Conservation (phyloP, 2,113 vertebrate species). For the Phalacrocorax aristotelis region DNA sequence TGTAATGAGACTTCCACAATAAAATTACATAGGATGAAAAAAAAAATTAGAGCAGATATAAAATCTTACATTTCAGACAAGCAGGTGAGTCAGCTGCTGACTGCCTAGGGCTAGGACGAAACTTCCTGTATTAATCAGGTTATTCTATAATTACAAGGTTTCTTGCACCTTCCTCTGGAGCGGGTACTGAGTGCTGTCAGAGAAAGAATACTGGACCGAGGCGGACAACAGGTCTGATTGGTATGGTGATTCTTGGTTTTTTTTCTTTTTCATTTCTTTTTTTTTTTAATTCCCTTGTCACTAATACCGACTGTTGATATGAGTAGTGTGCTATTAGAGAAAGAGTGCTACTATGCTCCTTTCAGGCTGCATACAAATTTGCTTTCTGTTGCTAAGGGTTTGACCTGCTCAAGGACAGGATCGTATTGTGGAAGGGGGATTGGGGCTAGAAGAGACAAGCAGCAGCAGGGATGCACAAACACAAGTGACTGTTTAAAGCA, state of each 20-base stretch:
- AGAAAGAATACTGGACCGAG: slow-evolving; percentile 33
- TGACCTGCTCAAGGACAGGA: slow-evolving; percentile 49
- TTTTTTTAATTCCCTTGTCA: not conserved
- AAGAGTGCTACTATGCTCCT: not conserved
- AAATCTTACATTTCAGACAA: slow-evolving; percentile 49
- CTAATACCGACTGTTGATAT: not conserved
- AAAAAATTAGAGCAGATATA: slow-evolving; percentile 38
- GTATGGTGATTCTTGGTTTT: not conserved
- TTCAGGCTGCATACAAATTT: not conserved
- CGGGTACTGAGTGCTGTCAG: slow-evolving; percentile 15
- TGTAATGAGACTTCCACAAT: not conserved
- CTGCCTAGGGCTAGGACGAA: slow-evolving; percentile 65
- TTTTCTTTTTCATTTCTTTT: not conserved
- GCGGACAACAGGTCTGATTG: slow-evolving; percentile 55
- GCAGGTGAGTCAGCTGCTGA: slow-evolving; percentile 64
- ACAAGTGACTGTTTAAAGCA: slow-evolving; percentile 13
- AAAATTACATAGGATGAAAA: slow-evolving; percentile 4
- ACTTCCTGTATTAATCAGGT: slow-evolving; percentile 70
- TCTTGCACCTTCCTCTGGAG: slow-evolving; percentile 64
- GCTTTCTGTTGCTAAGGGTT: slow-evolving; percentile 37
- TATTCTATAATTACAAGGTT: slow-evolving; percentile 67
- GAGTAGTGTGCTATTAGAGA: not conserved
- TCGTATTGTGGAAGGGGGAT: not conserved
- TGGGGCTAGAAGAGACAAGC: not conserved
- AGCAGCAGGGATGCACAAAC: not conserved